These are phyloP conservation scores for Drosophila tani DNA, from an alignment of 1,140 invertebrate species.

Conservation along the genomic window DNA sequence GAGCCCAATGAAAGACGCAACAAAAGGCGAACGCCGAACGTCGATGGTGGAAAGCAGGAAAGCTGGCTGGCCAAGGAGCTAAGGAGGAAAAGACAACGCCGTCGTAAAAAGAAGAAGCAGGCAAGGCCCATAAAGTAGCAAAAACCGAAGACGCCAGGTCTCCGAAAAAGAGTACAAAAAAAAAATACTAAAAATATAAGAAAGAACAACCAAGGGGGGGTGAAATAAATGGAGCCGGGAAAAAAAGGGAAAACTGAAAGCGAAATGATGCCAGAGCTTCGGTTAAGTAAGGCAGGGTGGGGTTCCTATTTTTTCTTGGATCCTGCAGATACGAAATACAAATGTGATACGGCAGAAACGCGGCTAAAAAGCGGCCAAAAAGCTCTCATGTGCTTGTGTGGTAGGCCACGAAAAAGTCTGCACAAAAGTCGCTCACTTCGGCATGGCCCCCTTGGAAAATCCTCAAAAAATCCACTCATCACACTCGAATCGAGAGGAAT, in stretches of 20 bases:
- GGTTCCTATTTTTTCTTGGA: neutral
- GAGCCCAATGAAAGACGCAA: conserved; percentile 41
- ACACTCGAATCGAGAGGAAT: neutral
- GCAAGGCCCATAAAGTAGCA: conserved; percentile 34
- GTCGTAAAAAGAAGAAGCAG: conserved; percentile 24
- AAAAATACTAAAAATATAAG: conserved; percentile 23
- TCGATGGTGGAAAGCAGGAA: conserved; percentile 2
- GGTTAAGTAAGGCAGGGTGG: conserved; percentile 32
- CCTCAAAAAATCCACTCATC: conserved; percentile 7
- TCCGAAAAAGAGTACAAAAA: conserved; percentile 19
- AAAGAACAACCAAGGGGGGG: neutral
- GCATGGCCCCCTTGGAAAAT: conserved; percentile 11
- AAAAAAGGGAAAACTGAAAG: conserved; percentile 34
- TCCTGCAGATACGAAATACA: conserved; percentile 41
- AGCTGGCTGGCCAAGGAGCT: conserved; percentile 1
- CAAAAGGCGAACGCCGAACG: conserved; percentile 22
- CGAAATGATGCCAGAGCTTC: conserved; percentile 35
- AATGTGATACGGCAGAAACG: conserved; percentile 33
- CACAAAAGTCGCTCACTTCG: conserved; percentile 64
- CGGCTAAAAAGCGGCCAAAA: conserved; percentile 21
- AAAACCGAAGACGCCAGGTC: conserved; percentile 38
- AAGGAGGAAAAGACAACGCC: conserved; percentile 13
- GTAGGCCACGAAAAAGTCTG: conserved; percentile 64
- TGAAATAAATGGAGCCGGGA: conserved; percentile 5
- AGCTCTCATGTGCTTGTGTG: conserved; percentile 27